phyloP scores from a whole-genome alignment of 2,113 vertebrate genomes.

The Ancistrus triradiatus region DNA sequence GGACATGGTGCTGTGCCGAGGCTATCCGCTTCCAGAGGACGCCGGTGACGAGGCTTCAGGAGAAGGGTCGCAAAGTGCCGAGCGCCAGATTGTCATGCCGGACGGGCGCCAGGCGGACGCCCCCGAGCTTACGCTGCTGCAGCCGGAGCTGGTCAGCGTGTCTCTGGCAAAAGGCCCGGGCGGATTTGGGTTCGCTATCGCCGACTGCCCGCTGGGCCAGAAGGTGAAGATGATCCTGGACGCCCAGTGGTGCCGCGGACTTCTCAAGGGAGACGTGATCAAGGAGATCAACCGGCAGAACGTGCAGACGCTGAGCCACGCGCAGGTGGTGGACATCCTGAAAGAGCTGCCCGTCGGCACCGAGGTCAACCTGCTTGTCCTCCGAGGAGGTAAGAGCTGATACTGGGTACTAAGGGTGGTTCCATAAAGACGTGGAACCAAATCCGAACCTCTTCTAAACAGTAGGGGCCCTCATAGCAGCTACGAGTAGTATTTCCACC shows the following conservation, averaged over 20 bases:
- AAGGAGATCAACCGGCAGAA: conserved; percentile 95
- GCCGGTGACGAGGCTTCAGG: conserved; percentile 68
- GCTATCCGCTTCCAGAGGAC: conserved; percentile 94
- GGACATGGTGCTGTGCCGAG: conserved; percentile 90
- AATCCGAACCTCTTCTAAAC: too few species aligned
- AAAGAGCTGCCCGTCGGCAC: conserved; percentile 92
- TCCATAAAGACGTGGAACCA: too few species aligned
- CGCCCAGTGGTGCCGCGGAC: conserved; percentile 93
- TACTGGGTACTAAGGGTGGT: too few species aligned
- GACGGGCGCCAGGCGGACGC: conserved; percentile 50
- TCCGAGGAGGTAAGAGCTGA: conserved; percentile 86
- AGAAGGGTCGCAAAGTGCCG: conserved; percentile 57
- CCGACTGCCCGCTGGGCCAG: conserved; percentile 89
- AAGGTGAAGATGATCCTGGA: conserved; percentile 99
- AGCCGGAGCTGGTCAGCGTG: conserved; percentile 86
- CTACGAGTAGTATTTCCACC: too few species aligned
- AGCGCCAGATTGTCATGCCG: conserved; percentile 57
- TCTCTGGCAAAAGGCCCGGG: conserved; percentile 91
- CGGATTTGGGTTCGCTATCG: conserved; percentile 95
- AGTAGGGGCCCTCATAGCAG: too few species aligned
- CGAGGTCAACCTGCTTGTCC: conserved; percentile 87
- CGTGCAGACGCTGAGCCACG: conserved; percentile 87
- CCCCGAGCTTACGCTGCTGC: conserved; percentile 77
- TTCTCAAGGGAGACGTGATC: conserved; percentile 93
- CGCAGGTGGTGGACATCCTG: conserved; percentile 96